These are phyloP conservation scores for Napeogenes sylphis DNA, from an alignment of 2,888 invertebrate genomes.

Conservation along the genomic window DNA sequence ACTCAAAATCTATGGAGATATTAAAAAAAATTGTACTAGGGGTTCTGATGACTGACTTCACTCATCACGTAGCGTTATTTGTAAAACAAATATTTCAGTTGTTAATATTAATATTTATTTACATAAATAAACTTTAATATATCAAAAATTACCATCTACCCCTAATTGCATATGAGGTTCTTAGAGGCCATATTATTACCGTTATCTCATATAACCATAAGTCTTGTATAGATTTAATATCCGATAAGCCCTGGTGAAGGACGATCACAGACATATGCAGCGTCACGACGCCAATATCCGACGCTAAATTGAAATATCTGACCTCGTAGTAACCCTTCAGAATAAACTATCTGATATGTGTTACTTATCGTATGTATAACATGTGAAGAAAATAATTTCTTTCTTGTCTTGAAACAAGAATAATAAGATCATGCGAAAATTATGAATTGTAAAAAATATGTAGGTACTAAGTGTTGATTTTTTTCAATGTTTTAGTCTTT, in stretches of 20 bases:
- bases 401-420: too few relatives aligned
- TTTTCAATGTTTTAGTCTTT: too few relatives aligned
- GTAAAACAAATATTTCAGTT: too few relatives aligned
- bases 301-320: constrained; percentile 76
- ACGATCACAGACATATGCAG: constrained; percentile 69
- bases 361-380: neutral
- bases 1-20: too few relatives aligned
- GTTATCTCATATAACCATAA: constrained; percentile 16
- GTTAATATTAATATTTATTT: too few relatives aligned
- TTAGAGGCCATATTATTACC: neutral
- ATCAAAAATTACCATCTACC: neutral
- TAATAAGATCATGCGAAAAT: too few relatives aligned
- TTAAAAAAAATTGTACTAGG: too few relatives aligned
- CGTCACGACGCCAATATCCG: constrained; percentile 75
- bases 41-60: too few relatives aligned
- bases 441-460: too few relatives aligned
- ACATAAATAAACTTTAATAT: too few relatives aligned
- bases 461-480: too few relatives aligned
- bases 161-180: neutral
- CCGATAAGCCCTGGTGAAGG: constrained; percentile 56
- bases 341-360: constrained; percentile 9
- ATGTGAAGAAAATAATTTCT: neutral
- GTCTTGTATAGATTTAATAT: constrained; percentile 53
- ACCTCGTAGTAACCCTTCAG: constrained; percentile 41
- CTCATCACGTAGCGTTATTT: too few relatives aligned